Evolutionary conservation across 2,797 vertebrate genomes (phyloP).

Genomic region (Lemur catta): DNA sequence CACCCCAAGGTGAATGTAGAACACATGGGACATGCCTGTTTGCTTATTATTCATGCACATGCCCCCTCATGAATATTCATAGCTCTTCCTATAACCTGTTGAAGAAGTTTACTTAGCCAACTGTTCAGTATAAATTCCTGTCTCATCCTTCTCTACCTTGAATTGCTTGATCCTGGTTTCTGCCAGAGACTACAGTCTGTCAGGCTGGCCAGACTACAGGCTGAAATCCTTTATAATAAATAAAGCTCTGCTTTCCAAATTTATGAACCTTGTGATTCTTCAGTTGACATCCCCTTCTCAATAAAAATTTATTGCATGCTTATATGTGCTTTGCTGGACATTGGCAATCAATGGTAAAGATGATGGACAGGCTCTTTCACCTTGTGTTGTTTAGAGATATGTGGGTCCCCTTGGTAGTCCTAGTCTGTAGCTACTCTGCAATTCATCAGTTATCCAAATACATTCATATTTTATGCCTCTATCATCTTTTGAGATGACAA

Average conservation of each 20-base stretch:
- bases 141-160: background rate
- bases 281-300: background rate
- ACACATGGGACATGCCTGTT: background rate
- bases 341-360: background rate
- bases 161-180: background rate
- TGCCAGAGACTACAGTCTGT: background rate
- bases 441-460: background rate
- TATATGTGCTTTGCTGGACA: background rate
- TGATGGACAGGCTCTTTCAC: background rate
- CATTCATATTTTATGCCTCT: background rate
- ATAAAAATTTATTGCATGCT: background rate
- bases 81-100: background rate
- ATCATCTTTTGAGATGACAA: conserved; percentile 3
- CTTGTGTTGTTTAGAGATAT: background rate
- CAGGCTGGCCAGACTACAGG: background rate
- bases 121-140: background rate
- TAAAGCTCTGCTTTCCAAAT: background rate
- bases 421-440: background rate
- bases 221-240: background rate
- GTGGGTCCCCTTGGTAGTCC: background rate
- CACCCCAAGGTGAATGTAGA: background rate
- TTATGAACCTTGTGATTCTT: background rate
- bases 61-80: background rate
- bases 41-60: background rate
- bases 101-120: background rate